A percentile compares a stretch with the other conserved stretches of the same genome.
Conservation (phyloP, 2,888 invertebrate genomes). For the Standfussiana lucernea region DNA sequence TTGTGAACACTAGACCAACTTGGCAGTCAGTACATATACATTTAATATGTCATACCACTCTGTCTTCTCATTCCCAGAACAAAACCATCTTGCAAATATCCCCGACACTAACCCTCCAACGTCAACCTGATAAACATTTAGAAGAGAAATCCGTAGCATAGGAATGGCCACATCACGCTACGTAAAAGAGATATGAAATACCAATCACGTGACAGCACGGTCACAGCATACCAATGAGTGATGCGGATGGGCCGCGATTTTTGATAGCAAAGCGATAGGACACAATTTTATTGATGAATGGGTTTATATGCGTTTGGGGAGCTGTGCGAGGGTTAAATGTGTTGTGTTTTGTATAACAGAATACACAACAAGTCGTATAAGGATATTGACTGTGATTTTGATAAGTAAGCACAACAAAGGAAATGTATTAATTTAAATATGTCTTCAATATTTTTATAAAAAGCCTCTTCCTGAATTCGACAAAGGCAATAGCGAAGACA, state of each 20-base stretch:
- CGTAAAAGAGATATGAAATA: slow-evolving; percentile 66
- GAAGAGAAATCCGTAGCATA: slow-evolving; percentile 57
- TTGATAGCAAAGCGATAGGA: slow-evolving; percentile 56
- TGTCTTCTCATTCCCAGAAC: not conserved
- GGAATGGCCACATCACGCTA: slow-evolving; percentile 60
- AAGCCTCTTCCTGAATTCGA: not conserved
- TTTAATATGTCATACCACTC: not conserved
- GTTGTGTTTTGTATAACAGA: slow-evolving; percentile 16
- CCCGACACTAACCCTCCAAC: slow-evolving; percentile 23
- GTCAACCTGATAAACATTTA: slow-evolving; percentile 62
- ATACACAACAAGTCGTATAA: not conserved
- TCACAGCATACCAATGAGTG: slow-evolving; percentile 59
- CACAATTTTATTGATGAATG: slow-evolving; percentile 60
- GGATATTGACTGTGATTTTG: not conserved
- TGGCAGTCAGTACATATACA: too few species aligned
- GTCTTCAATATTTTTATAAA: not conserved
- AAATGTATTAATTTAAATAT: not conserved
- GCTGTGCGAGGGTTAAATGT: slow-evolving; percentile 19
- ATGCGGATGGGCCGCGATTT: slow-evolving; percentile 40
- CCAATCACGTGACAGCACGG: slow-evolving; percentile 67
- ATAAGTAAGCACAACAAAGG: not conserved
- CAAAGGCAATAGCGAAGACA: not conserved
- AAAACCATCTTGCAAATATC: slow-evolving; percentile 47
- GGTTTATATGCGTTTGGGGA: slow-evolving; percentile 32
- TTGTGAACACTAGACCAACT: too few species aligned